Evolutionary conservation across 2,888 invertebrate genomes (phyloP), one percentile per base, ranked within the genome.

Genomic region (Druceiella hillmani): DNA sequence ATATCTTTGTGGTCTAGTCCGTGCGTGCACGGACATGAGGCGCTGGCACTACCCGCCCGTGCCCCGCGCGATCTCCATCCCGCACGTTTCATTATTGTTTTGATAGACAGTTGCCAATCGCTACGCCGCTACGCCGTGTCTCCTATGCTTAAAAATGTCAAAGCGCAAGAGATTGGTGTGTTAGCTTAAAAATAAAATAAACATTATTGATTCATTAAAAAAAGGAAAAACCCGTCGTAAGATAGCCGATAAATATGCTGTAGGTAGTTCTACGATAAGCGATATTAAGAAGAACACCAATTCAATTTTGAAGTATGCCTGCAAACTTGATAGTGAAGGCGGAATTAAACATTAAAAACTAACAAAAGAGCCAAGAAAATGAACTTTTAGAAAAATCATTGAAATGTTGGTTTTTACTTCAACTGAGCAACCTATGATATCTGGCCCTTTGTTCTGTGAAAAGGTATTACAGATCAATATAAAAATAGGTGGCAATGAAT

Each of bases 271-370:
- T 42, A 52, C 49, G 38, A 50, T 52, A 38, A 48, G 46, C 46
- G 52, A 52, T 44, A 50, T 51, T 41, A 51, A 50, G 40, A 51
- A 47, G 40, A 50, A 50, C 48, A 46, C 38, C 12, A 44, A 50
- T 45, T 44, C 44, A 43, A 51, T 51, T 49, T 44, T 52, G 42
- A 15, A 13, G 34, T 50, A 45, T 45, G 47, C 48, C 36, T 46
- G 46, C 47, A 48, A 47, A 48, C 46, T 48, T 26, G 34, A 49
- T 31, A 47, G 31, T 41, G 48, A 50, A 44, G 46, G 49, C 38
- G 42, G 49, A 37, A 46, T 46, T 49, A 45, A 45, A 45, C 44
- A 47, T 45, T 40, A 48, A 7, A 52, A 52, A 51, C 25, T 44
- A 30, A 50, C 50, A 48, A 51, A 49, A 36, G 50, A 48, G 44